These are phyloP conservation scores for Scaptodrosophila lebanonensis DNA, from an alignment of 1,140 invertebrate species.

Conservation along the genomic window DNA sequence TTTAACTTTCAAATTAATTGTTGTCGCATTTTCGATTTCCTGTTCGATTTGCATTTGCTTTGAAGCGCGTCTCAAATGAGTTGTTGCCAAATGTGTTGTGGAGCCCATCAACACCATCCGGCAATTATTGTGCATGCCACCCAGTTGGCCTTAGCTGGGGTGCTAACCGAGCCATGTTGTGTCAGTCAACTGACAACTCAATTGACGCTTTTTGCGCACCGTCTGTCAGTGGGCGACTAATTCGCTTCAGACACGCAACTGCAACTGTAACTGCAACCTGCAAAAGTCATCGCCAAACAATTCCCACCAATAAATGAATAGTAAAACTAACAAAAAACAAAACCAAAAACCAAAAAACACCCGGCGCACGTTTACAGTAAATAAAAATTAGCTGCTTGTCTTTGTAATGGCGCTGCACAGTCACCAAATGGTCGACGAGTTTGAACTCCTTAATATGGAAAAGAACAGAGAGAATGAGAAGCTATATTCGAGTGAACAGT, in stretches of 20 bases:
- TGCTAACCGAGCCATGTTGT: slow-evolving; percentile 34
- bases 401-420: slow-evolving; percentile 59
- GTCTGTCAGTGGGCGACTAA: slow-evolving; percentile 38
- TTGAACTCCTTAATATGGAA: too few relatives aligned
- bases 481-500: too few relatives aligned
- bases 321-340: slow-evolving; percentile 5
- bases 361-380: slow-evolving; percentile 64
- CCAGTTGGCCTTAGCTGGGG: too few relatives aligned
- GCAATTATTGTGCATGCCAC: slow-evolving; percentile 29
- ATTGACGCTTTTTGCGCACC: slow-evolving; percentile 32
- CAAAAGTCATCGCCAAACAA: slow-evolving; percentile 45
- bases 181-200: slow-evolving; percentile 54
- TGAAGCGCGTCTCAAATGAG: not conserved
- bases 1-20: slow-evolving; percentile 3
- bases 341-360: slow-evolving; percentile 8
- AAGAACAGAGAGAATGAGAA: too few relatives aligned
- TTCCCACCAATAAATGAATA: slow-evolving; percentile 46
- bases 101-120: slow-evolving; percentile 22
- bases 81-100: too few relatives aligned
- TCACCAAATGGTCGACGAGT: slow-evolving; percentile 18
- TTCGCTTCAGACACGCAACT: slow-evolving; percentile 52
- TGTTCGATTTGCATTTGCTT: slow-evolving; percentile 52
- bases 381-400: slow-evolving; percentile 71
- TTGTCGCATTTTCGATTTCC: slow-evolving; percentile 32
- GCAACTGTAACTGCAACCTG: too few relatives aligned